A percentile compares a stretch with the other conserved stretches of the same genome.
phyloP scores from a whole-genome alignment of 2,888 invertebrate genomes.

The Helicoverpa assulta region DNA sequence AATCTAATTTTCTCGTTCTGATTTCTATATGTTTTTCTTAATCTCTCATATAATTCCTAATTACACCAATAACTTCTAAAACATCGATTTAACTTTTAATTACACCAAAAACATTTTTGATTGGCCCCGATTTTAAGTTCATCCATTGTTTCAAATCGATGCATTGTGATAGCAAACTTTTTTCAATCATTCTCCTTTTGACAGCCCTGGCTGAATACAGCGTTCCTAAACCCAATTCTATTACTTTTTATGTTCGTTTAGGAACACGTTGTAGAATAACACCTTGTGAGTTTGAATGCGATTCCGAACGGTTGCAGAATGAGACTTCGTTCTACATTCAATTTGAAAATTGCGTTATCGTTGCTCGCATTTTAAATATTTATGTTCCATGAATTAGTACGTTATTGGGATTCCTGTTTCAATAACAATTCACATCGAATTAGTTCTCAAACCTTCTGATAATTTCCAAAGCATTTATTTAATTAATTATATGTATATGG shows the following conservation, averaged over 20 bases:
- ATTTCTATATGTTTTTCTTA: too few species aligned
- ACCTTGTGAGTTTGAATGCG: conserved; percentile 71
- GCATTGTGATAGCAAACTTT: conserved; percentile 36
- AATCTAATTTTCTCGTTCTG: too few species aligned
- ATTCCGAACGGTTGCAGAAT: conserved; percentile 60
- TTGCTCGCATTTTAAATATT: conserved; percentile 16
- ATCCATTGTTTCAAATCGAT: conserved; percentile 37
- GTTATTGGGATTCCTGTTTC: conserved; percentile 4
- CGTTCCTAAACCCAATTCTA: conserved; percentile 85
- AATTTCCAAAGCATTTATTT: too few species aligned
- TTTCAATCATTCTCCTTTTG: conserved; percentile 28
- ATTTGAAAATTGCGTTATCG: conserved; percentile 55
- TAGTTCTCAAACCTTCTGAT: neutral
- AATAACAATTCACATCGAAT: too few species aligned
- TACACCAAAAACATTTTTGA: conserved; percentile 8
- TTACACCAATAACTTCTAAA: neutral
- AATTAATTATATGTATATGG: too few species aligned
- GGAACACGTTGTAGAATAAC: conserved; percentile 75
- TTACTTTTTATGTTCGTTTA: conserved; percentile 85
- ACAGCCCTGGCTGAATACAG: conserved; percentile 60
- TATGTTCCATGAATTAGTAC: neutral
- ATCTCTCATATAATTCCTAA: too few species aligned
- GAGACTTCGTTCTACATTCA: conserved; percentile 62
- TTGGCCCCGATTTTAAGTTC: conserved; percentile 15
- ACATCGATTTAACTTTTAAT: conserved; percentile 13